Percentiles rank a stretch among this genome's conserved stretches.
Evolutionary conservation across 1,140 invertebrate species (phyloP).

Genomic region (Lordiphosa mommai): DNA sequence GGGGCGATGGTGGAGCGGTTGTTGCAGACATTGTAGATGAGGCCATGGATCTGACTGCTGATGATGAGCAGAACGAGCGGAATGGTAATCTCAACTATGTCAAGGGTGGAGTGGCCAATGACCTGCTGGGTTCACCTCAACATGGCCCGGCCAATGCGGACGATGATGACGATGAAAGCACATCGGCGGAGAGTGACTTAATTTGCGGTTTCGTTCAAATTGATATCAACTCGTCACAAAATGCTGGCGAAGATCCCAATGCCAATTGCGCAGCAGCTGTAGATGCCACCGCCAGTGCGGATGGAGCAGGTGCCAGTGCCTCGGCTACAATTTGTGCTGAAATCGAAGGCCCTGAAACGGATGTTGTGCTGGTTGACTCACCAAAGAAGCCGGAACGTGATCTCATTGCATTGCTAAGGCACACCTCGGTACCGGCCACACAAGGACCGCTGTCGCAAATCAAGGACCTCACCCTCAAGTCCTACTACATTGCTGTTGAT

Average conservation of each 20-base stretch:
- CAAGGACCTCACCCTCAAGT: slow-evolving; percentile 67
- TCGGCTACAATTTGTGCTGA: slow-evolving; percentile 83
- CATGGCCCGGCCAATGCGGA: slow-evolving; percentile 41
- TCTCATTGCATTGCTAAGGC: slow-evolving; percentile 82
- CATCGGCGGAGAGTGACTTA: slow-evolving; percentile 81
- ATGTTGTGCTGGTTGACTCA: slow-evolving; percentile 85
- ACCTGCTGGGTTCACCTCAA: slow-evolving; percentile 21
- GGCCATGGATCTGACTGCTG: slow-evolving; percentile 68
- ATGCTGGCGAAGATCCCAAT: slow-evolving; percentile 80
- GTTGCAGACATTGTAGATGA: slow-evolving; percentile 71
- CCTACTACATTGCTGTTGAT: slow-evolving; percentile 83
- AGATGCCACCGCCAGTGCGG: slow-evolving; percentile 81
- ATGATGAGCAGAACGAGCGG: slow-evolving; percentile 79
- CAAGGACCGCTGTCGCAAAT: slow-evolving; percentile 57
- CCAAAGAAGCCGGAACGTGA: slow-evolving; percentile 84
- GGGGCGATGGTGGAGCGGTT: slow-evolving; percentile 84
- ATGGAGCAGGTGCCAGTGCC: slow-evolving; percentile 81
- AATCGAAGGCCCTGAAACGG: slow-evolving; percentile 86
- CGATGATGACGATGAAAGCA: slow-evolving; percentile 81
- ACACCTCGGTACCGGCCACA: slow-evolving; percentile 64
- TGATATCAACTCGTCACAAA: slow-evolving; percentile 68
- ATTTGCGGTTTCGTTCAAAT: slow-evolving; percentile 79
- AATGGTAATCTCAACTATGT: slow-evolving; percentile 73
- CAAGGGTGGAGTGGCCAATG: slow-evolving; percentile 17
- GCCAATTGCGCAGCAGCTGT: slow-evolving; percentile 80